These are phyloP conservation scores for Crotalus viridis DNA, from an alignment of 2,113 vertebrate species.

Conservation along the genomic window DNA sequence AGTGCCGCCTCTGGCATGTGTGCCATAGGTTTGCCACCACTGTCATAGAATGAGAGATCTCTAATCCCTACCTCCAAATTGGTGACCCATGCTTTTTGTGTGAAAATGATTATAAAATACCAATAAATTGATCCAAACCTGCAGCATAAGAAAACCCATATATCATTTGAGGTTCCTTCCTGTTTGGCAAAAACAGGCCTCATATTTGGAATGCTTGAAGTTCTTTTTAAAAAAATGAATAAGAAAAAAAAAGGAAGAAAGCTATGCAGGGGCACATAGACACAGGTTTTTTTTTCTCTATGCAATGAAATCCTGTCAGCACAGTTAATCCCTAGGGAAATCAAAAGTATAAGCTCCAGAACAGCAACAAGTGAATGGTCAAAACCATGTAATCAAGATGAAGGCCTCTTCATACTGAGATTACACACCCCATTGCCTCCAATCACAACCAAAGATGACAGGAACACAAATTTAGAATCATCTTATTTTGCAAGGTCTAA, in stretches of 20 bases:
- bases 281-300: constrained; percentile 39
- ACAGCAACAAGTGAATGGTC: constrained; percentile 67
- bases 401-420: constrained; percentile 54
- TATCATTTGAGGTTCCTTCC: not conserved
- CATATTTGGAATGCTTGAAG: constrained; percentile 43
- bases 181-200: constrained; percentile 13
- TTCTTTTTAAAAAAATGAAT: not conserved
- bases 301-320: constrained; percentile 65
- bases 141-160: not conserved
- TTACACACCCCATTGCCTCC: constrained; percentile 64
- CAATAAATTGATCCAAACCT: not conserved
- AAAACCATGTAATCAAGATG: constrained; percentile 65
- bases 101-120: not conserved
- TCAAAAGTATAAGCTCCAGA: constrained; percentile 57
- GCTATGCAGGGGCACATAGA: constrained; percentile 16
- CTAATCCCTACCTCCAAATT: not conserved
- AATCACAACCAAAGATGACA: constrained; percentile 57
- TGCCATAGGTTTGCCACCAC: too few relatives aligned
- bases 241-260: not conserved
- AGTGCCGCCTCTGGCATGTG: too few relatives aligned
- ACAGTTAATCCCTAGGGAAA: constrained; percentile 63
- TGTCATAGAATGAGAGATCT: not conserved
- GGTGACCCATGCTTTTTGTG: not conserved
- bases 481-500: constrained; percentile 61
- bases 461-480: constrained; percentile 60